Base-by-base conservation (phyloP, 2,113 vertebrate genomes). In the Tautogolabrus adspersus region DNA sequence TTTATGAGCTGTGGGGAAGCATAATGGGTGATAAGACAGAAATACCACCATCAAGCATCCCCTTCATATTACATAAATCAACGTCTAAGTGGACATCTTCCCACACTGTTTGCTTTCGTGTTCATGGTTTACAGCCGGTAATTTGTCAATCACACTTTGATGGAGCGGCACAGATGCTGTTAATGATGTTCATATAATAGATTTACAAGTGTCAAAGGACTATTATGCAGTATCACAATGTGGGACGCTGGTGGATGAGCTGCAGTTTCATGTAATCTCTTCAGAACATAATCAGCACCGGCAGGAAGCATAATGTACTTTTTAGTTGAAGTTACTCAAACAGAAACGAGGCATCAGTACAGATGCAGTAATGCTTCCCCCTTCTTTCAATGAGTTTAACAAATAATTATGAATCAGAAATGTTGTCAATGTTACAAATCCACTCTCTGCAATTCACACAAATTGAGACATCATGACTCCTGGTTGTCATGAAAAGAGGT, bases 41-140 rank as follows among this genome's bases (percentile, higher is more conserved):
- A 85, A 74, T 68, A 62, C 40, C 51, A 51, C 71, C 52, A 61
- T 83, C 77, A 55, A 69, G 75, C 69, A 66, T 86, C 73, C 72
- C 79, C 88, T 78, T 89, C 88, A 82, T 91, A 91, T 89, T 83
- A 83, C 86, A 92, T 92, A 89, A 92, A 93, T 93, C 91, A 92
- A 71, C 9, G 23, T 66, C 49, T 69, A 75, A 88, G 71, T 72
- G 67, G 82, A 83, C 75, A 68, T 75, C 75, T 81, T 86, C 55
- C 62, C 38, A 58, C 66, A 40, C 77, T 19, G 76, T 80, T 79
- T 46, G 44, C 73, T 77, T 68, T 64, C 7, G 44, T 65, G 34
- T 62, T 84, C 18, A 8, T 63, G 54, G 44, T 86, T 91, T 86
- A 75, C 72, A 79, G 86, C 61, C 6, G 79, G 85, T 88, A 63